Percentiles rank a stretch among this genome's conserved stretches.
Evolutionary conservation across 35 echinoderm and acorn worm genomes (phyloP).

Genomic region (Lytechinus variegatus): DNA sequence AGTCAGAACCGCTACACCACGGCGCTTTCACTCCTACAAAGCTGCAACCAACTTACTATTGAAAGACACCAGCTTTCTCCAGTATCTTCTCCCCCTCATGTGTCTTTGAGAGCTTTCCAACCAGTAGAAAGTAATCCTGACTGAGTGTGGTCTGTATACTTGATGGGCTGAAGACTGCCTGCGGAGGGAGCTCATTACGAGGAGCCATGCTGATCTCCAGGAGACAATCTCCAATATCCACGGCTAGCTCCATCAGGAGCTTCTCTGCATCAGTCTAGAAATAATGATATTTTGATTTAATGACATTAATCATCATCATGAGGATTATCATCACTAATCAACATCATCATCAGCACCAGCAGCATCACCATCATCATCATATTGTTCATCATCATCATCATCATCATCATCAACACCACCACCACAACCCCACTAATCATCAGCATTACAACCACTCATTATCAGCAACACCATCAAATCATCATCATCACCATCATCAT

Average conservation of each 20-base stretch:
- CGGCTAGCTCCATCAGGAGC: conserved; percentile 71
- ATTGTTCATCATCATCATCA: no score
- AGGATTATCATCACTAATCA: background rate
- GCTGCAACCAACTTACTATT: conserved; percentile 77
- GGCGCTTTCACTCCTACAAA: no score
- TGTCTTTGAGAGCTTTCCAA: conserved; percentile 77
- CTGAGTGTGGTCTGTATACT: conserved; percentile 84
- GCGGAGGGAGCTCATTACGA: conserved; percentile 62
- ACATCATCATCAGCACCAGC: background rate
- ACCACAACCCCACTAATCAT: background rate
- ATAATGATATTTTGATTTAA: background rate
- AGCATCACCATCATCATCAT: background rate
- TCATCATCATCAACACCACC: conserved; percentile 3
- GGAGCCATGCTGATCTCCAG: conserved; percentile 79
- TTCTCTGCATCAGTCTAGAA: conserved; percentile 67
- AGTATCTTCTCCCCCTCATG: conserved; percentile 82
- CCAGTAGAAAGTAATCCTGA: conserved; percentile 91
- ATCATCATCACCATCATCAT: no score
- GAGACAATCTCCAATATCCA: conserved; percentile 90
- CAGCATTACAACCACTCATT: background rate
- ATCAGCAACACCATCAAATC: background rate
- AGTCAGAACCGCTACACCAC: no score
- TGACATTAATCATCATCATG: background rate
- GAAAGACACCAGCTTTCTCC: conserved; percentile 84
- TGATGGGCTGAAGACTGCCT: conserved; percentile 78